Conservation (phyloP, 2,113 vertebrate species). For the Phylloscopus trochiloides region DNA sequence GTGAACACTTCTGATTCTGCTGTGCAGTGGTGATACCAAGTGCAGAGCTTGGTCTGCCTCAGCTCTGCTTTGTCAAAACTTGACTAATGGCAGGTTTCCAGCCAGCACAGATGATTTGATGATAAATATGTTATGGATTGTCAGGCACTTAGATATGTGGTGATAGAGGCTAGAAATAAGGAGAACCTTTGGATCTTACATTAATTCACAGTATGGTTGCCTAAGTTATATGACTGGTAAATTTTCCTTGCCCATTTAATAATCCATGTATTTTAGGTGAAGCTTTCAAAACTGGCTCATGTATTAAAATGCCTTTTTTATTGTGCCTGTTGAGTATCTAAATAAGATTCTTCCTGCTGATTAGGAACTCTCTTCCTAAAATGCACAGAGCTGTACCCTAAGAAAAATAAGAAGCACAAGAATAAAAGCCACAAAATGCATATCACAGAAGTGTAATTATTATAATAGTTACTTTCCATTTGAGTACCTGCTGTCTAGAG, state of each 20-base stretch:
- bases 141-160: background rate
- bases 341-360: background rate
- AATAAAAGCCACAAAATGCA: background rate
- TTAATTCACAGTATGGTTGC: background rate
- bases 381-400: background rate
- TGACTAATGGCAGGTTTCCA: background rate
- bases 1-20: background rate
- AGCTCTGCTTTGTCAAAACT: background rate
- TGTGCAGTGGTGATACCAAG: background rate
- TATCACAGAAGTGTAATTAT: background rate
- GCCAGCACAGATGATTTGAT: background rate
- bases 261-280: background rate
- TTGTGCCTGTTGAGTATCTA: background rate
- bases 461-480: background rate
- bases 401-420: background rate
- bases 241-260: conserved; percentile 1
- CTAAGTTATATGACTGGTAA: background rate
- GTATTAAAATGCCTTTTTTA: background rate
- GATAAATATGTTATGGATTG: background rate
- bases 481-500: background rate
- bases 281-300: background rate
- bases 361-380: background rate
- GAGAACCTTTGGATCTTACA: background rate
- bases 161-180: background rate
- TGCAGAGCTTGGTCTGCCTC: background rate